Evolutionary conservation across 2,888 invertebrate genomes (phyloP).

Genomic region (Neoitamus cyanurus): DNA sequence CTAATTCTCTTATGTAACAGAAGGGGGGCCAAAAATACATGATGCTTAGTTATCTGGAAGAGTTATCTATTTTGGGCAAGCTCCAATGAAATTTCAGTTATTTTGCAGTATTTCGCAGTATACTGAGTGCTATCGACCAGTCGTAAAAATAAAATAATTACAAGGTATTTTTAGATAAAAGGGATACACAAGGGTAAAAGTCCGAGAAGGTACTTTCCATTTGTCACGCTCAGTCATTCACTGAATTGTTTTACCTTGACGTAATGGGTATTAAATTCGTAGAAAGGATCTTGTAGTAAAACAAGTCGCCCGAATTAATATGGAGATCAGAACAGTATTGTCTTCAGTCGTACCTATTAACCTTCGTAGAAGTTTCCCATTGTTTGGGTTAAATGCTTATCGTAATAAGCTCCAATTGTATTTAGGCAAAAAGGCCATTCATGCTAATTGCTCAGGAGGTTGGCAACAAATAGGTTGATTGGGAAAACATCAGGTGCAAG

Average conservation of each 20-base stretch:
- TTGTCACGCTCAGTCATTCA: neutral
- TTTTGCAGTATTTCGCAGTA: neutral
- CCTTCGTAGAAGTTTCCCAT: neutral
- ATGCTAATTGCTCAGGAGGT: neutral
- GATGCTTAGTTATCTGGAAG: neutral
- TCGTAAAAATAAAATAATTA: neutral
- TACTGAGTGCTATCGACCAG: neutral
- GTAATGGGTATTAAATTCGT: neutral
- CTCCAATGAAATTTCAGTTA: neutral
- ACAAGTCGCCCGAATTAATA: neutral
- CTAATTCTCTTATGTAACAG: neutral
- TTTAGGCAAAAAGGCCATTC: neutral
- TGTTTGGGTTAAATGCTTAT: neutral
- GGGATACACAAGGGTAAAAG: neutral
- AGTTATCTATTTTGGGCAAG: neutral
- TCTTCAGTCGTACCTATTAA: neutral
- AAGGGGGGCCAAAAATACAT: neutral
- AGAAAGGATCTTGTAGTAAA: neutral
- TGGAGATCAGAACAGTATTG: neutral
- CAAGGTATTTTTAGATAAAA: neutral
- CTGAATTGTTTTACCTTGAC: neutral
- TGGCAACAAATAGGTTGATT: neutral
- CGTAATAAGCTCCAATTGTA: neutral
- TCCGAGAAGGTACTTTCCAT: neutral
- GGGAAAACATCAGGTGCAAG: neutral